Base-by-base conservation (phyloP, 2,113 vertebrate species). In the Columba janthina region DNA sequence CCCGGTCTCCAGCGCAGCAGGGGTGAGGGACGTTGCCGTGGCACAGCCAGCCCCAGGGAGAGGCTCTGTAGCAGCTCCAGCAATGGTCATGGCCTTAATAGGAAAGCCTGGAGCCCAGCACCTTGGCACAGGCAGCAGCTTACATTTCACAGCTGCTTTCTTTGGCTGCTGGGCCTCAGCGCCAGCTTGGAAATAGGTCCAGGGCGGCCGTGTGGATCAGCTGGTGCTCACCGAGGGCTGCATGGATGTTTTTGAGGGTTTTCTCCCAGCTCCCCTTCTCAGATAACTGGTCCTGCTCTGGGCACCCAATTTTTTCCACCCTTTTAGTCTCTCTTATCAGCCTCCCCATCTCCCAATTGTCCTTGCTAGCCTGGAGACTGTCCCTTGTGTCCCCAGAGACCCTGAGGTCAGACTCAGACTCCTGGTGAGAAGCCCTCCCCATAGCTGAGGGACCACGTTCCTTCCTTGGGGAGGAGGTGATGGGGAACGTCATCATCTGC, bases 111-210 rank as follows among this genome's bases (percentile, higher is more conserved):
- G 86, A 95, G 94, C 91, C 65, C 83, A 0, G 74, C 90, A 94
- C 93, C 94, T 96, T 97, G 96, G 96, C 96, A 94, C 90, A 74
- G 81, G 90, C 93, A 80, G 80, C 93, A 51, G 88, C 93, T 96
- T 91, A 83, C 94, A 97, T 96, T 97, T 94, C 94, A 91, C 93
- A 97, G 95, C 96, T 96, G 95, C 95, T 95, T 96, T 90, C 96
- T 87, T 95, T 96, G 95, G 90, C 96, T 96, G 90, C 54, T 36
- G 75, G 89, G 93, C 85, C 85, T 66, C 89, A 94, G 81, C 65
- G 5, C 94, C 95, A 94, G 75, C 57, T 92, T 91, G 84, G 80
- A 91, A 96, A 54, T 89, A 76, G 64, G 85, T 85, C 83, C 62
- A 76, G 85, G 74, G 66, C 4, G 1, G 85, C 79, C 9, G 9